phyloP scores from a whole-genome alignment of 2,113 vertebrate genomes.

The Hyla sarda region DNA sequence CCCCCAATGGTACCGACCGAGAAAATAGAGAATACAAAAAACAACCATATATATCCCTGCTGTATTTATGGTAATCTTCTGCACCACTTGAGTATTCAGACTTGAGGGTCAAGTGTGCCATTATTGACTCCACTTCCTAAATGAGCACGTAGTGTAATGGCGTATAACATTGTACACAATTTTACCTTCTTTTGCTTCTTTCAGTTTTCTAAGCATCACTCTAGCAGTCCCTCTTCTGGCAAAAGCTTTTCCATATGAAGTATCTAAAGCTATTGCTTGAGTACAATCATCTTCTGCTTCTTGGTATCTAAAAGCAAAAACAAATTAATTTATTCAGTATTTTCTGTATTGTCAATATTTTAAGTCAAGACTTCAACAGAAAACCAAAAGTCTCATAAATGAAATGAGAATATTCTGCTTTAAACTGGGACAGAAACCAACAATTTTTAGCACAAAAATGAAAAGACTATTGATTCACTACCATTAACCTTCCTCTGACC shows the following conservation, averaged over 20 bases:
- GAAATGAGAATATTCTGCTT: background rate
- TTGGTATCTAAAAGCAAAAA: constrained; percentile 74
- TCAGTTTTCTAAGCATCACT: constrained; percentile 81
- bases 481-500: constrained; percentile 29
- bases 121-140: too few relatives aligned
- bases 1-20: too few relatives aligned
- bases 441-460: constrained; percentile 23
- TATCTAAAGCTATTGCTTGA: constrained; percentile 83
- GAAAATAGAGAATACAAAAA: too few relatives aligned
- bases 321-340: background rate
- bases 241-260: constrained; percentile 90
- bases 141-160: too few relatives aligned
- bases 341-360: background rate
- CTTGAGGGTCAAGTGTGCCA: too few relatives aligned
- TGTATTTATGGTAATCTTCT: too few relatives aligned
- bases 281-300: constrained; percentile 94
- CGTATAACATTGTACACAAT: background rate
- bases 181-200: constrained; percentile 87
- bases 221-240: constrained; percentile 90
- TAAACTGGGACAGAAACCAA: background rate
- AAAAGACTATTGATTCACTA: constrained; percentile 21
- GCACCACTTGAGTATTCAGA: too few relatives aligned
- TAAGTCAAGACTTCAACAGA: background rate
- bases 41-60: too few relatives aligned
- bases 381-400: background rate